Conservation (phyloP, 2,797 vertebrate species). For the Sternotherus odoratus region DNA sequence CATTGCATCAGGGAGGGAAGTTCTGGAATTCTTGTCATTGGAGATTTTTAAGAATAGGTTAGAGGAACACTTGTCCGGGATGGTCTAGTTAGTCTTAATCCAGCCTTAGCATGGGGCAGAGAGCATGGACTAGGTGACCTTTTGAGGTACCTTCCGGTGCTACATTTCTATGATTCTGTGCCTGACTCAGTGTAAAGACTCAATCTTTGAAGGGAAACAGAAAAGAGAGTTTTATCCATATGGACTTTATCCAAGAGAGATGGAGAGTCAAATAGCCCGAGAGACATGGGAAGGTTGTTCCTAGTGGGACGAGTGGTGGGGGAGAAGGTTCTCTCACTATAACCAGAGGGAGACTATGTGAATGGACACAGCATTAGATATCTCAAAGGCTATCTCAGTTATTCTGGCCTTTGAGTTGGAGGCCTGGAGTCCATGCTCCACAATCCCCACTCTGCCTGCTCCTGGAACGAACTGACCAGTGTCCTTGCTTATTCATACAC, state of each 20-base stretch:
- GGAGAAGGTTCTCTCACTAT: neutral
- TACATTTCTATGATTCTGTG: neutral
- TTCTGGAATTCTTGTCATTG: too few species aligned
- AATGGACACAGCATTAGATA: neutral
- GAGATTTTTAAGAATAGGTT: too few species aligned
- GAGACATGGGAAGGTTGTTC: neutral
- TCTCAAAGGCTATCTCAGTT: neutral
- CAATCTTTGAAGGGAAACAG: neutral
- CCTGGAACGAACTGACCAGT: neutral
- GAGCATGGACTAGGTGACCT: too few species aligned
- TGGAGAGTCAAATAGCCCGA: neutral
- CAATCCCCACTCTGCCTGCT: neutral
- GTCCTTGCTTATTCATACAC: neutral
- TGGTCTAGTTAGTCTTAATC: too few species aligned
- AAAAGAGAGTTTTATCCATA: neutral
- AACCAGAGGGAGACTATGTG: neutral
- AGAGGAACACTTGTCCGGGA: too few species aligned
- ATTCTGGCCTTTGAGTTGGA: neutral
- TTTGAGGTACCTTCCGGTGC: too few species aligned
- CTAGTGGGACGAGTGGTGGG: neutral
- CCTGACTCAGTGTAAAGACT: neutral
- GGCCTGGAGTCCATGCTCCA: neutral
- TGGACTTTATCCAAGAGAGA: neutral
- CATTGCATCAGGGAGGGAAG: neutral
- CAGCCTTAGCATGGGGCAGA: too few species aligned